A percentile compares a stretch with the other conserved stretches of the same genome.
Evolutionary conservation across 2,888 invertebrate species (phyloP).

Genomic region (Steinernema carpocapsae): DNA sequence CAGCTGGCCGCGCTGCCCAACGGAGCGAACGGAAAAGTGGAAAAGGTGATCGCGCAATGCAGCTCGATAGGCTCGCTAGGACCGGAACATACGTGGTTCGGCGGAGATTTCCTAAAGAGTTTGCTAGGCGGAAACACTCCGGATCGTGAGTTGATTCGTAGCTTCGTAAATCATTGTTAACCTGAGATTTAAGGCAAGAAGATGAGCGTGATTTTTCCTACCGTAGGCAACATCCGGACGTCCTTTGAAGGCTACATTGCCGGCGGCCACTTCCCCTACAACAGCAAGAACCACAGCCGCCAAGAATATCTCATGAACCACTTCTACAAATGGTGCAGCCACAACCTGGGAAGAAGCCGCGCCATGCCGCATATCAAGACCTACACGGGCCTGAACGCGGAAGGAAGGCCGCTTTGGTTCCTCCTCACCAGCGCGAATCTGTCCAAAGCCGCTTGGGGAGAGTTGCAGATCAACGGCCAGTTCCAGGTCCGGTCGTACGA

Average conservation of each 20-base stretch:
- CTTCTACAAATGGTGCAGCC: conserved; percentile 78
- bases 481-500: conserved; percentile 56
- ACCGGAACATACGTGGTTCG: conserved; percentile 77
- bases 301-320: conserved; percentile 23
- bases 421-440: conserved; percentile 82
- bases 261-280: conserved; percentile 88
- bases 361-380: conserved; percentile 96
- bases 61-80: conserved; percentile 75
- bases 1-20: conserved; percentile 12
- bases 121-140: conserved; percentile 50
- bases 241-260: conserved; percentile 85
- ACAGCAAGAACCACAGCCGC: conserved; percentile 72
- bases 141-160: neutral
- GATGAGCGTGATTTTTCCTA: conserved; percentile 76
- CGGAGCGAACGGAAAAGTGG: conserved; percentile 35
- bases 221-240: conserved; percentile 81
- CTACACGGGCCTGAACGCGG: conserved; percentile 37
- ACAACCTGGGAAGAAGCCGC: conserved; percentile 76
- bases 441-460: conserved; percentile 96
- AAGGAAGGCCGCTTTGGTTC: conserved; percentile 52
- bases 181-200: conserved; percentile 8
- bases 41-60: conserved; percentile 50
- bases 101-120: conserved; percentile 78
- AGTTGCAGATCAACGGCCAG: conserved; percentile 23
- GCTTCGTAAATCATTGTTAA: neutral